Base-by-base conservation (phyloP, 2,888 invertebrate species). In the Parasteatoda lunata region DNA sequence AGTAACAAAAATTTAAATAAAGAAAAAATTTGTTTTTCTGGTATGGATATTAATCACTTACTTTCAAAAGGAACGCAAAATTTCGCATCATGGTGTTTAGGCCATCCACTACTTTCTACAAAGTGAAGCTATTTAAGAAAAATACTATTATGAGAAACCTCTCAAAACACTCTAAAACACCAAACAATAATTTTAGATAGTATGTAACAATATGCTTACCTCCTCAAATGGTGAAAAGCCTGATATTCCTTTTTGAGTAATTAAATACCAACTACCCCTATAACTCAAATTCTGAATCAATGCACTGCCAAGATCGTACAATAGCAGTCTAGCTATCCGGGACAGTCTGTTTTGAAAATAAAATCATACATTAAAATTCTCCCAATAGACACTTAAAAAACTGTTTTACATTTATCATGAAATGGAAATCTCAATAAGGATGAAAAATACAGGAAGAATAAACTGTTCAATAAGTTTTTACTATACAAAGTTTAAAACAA, bases 271-370 rank as follows among this genome's bases (percentile, higher is more conserved):
- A 66, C 93, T 92, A 75, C 93, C 93, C 48, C 94, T 91, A 90
- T 93, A 94, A 86, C 93, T 92, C 6, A 94, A 91, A 88, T 94
- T 93, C 90, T 94, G 93, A 77, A 93, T 92, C 91, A 93, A 92
- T 65, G 93, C 93, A 89, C 93, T 93, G 77, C 94, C 94, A 84
- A 93, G 91, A 77, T 93, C 92, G 90, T 93, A 93, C 65, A 94
- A 91, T 51, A 93, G 90, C 84, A 93, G 92, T 88, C 92, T 92
- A 0, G 93, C 93, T 89, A 93, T 92, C 75, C 92, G 91, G 65
- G 93, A 92, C 54, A 94, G 90, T 89, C 93, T 93, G 89, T 13
- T 30, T 30, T 30, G 1, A 30, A 30, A 30, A 30, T 30, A 30
- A 2, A 30, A 30, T 30, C 30, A 30, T 30, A 30, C 30, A 30